phyloP scores from a whole-genome alignment of 2,113 vertebrate genomes.

The Piliocolobus tephrosceles region DNA sequence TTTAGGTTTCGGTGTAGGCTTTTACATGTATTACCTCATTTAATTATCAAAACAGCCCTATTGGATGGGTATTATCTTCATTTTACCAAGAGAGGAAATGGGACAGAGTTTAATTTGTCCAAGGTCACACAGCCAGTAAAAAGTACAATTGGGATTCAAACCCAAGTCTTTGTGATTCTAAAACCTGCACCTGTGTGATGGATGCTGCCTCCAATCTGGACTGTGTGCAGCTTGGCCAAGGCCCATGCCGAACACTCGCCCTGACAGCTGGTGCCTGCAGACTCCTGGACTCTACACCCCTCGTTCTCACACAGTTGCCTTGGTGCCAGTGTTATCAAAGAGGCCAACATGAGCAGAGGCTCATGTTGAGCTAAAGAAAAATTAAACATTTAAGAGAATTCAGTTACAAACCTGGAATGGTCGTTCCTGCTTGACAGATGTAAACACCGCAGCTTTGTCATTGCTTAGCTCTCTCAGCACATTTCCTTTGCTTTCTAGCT shows the following conservation, averaged over 20 bases:
- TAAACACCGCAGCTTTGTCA: constrained; percentile 24
- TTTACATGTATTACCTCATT: not conserved
- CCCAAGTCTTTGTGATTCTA: not conserved
- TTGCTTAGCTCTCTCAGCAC: constrained; percentile 36
- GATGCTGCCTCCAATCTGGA: not conserved
- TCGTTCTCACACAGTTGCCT: not conserved
- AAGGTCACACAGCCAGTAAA: not conserved
- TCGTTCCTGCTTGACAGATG: not conserved
- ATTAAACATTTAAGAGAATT: not conserved
- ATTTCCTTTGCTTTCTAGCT: constrained; percentile 59
- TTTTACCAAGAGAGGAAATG: not conserved
- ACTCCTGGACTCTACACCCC: not conserved
- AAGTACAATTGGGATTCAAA: not conserved
- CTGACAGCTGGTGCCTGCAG: not conserved
- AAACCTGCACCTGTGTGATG: not conserved
- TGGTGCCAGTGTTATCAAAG: not conserved
- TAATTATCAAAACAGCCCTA: not conserved
- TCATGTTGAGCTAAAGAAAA: not conserved
- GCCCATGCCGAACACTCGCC: not conserved
- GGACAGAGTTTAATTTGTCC: not conserved
- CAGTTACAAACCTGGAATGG: constrained; percentile 16
- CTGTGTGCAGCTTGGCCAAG: not conserved
- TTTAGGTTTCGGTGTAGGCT: not conserved
- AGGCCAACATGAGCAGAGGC: not conserved
- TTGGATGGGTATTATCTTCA: not conserved